A percentile compares a stretch with the other conserved stretches of the same genome.
These are phyloP conservation scores for Apamea crenata DNA, from an alignment of 2,888 invertebrate species.

Conservation along the genomic window DNA sequence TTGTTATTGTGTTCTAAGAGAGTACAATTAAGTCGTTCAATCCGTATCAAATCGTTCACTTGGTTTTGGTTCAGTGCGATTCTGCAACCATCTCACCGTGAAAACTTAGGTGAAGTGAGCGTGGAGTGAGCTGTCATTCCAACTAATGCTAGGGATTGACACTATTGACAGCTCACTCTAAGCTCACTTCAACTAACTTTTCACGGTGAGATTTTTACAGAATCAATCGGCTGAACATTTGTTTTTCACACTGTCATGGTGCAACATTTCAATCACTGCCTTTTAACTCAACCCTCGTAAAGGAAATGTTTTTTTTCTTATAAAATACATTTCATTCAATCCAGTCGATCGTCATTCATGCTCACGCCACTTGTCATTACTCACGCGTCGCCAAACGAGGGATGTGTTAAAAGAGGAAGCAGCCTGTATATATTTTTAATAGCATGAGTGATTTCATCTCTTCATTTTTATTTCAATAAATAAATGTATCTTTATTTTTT, in stretches of 20 bases:
- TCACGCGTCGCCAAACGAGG: conserved; percentile 32
- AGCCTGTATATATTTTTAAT: conserved; percentile 19
- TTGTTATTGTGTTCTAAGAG: no score
- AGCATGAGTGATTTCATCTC: background rate
- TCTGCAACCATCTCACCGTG: no score
- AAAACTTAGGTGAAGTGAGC: no score
- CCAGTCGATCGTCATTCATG: conserved; percentile 34
- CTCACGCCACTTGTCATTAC: conserved; percentile 45
- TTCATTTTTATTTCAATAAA: background rate
- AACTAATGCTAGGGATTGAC: no score
- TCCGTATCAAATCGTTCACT: no score
- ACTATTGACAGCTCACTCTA: no score
- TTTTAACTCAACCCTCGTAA: conserved; percentile 1
- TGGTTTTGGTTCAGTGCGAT: no score
- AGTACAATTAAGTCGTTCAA: no score
- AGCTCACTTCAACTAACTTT: no score
- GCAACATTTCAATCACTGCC: conserved; percentile 1
- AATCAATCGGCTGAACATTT: no score
- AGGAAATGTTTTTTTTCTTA: conserved; percentile 2
- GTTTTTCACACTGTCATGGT: conserved; percentile 8
- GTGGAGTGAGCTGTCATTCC: no score
- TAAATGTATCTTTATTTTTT: conserved; percentile 3
- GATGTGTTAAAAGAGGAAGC: conserved; percentile 37
- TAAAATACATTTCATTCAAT: conserved; percentile 36
- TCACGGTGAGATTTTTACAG: no score